Conservation (phyloP, 1,140 invertebrate species). For the Pristionchus pacificus region DNA sequence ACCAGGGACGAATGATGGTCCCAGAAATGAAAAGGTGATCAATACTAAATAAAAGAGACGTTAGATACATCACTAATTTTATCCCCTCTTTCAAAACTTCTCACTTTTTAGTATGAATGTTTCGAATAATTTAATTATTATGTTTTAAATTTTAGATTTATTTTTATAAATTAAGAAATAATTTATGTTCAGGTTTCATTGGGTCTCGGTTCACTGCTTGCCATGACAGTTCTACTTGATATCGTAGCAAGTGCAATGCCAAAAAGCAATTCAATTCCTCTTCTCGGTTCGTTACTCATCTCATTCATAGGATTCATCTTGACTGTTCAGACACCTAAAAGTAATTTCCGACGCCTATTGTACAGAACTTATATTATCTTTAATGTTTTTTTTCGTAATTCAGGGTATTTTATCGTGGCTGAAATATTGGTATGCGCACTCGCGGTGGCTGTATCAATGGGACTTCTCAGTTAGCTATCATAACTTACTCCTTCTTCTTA, state of each 20-base stretch:
- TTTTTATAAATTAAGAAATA: slow-evolving; percentile 1
- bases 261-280: slow-evolving; percentile 52
- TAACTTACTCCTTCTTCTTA: slow-evolving; percentile 33
- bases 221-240: slow-evolving; percentile 49
- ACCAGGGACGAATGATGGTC: slow-evolving; percentile 51
- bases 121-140: slow-evolving; percentile 1
- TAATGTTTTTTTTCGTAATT: slow-evolving; percentile 17
- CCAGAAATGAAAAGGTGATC: slow-evolving; percentile 44
- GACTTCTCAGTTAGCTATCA: slow-evolving; percentile 39
- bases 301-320: no score
- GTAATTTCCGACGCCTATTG: no score
- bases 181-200: slow-evolving; percentile 41
- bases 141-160: background rate
- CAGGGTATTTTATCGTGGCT: slow-evolving; percentile 48
- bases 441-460: slow-evolving; percentile 47
- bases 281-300: slow-evolving; percentile 38
- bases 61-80: background rate
- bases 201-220: slow-evolving; percentile 46
- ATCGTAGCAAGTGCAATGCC: slow-evolving; percentile 54
- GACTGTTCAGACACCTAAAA: no score
- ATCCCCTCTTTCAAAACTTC: slow-evolving; percentile 1
- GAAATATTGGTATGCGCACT: slow-evolving; percentile 50
- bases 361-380: slow-evolving; percentile 19
- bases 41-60: background rate
- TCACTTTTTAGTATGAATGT: background rate